Conservation (phyloP, 2,888 invertebrate species). For the Zootermopsis nevadensis region DNA sequence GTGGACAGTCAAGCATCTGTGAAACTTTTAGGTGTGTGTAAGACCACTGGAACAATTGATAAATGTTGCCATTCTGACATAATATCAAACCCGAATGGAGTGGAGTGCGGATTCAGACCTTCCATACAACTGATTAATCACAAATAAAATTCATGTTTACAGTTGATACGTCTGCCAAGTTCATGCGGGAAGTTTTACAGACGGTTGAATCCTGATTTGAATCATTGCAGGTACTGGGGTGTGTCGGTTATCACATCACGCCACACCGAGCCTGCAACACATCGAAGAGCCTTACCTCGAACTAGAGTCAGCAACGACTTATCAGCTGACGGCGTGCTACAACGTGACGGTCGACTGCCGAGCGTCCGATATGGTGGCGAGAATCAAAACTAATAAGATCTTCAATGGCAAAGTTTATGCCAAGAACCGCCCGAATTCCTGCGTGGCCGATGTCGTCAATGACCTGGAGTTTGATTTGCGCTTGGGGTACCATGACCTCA, state of each 20-base stretch:
- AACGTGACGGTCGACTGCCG: slow-evolving; percentile 62
- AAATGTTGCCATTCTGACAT: no score
- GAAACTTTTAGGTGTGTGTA: no score
- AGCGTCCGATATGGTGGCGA: slow-evolving; percentile 62
- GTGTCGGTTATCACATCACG: slow-evolving; percentile 63
- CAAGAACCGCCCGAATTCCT: slow-evolving; percentile 63
- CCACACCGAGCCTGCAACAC: slow-evolving; percentile 58
- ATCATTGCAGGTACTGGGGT: slow-evolving; percentile 58
- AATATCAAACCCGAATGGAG: no score
- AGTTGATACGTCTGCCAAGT: no score
- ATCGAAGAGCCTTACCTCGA: slow-evolving; percentile 61
- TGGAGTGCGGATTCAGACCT: no score
- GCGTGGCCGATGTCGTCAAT: slow-evolving; percentile 62
- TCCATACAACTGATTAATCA: no score
- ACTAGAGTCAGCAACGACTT: slow-evolving; percentile 60
- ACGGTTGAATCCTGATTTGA: no score
- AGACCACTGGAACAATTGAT: no score
- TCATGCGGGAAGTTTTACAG: no score
- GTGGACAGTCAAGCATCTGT: no score
- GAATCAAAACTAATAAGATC: slow-evolving; percentile 61
- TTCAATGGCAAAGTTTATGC: slow-evolving; percentile 65
- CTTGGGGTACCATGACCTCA: slow-evolving; percentile 62
- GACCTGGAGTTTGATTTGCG: slow-evolving; percentile 61
- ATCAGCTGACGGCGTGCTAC: slow-evolving; percentile 63
- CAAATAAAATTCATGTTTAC: no score